phyloP scores from a whole-genome alignment of 2,888 invertebrate species.

The Nasonovia ribisnigri region DNA sequence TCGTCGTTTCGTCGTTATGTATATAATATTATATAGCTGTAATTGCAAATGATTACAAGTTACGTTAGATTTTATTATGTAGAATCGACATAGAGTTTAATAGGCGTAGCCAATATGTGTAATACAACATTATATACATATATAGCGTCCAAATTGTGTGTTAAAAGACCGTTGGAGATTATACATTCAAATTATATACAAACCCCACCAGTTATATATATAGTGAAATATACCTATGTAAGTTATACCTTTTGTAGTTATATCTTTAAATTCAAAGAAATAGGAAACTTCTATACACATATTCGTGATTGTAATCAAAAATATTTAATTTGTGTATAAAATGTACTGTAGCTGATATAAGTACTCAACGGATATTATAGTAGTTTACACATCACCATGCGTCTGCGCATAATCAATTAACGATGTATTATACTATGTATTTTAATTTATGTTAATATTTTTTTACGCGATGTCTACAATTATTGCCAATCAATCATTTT shows the following conservation, averaged over 20 bases:
- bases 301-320: neutral
- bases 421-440: neutral
- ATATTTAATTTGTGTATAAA: neutral
- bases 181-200: neutral
- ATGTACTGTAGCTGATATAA: neutral
- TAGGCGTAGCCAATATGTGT: neutral
- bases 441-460: neutral
- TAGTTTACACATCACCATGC: neutral
- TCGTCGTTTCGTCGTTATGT: neutral
- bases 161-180: neutral
- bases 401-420: neutral
- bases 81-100: neutral
- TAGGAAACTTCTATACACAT: neutral
- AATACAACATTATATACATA: neutral
- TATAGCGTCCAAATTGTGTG: neutral
- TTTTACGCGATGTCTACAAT: neutral
- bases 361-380: neutral
- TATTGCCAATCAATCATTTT: conserved; percentile 38
- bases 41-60: conserved; percentile 9
- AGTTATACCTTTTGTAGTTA: no score
- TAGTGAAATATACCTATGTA: neutral
- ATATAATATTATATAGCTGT: conserved; percentile 1
- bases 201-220: neutral
- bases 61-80: neutral
- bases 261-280: no score